Conservation (phyloP, 2,113 vertebrate species). For the Erythrocebus patas region DNA sequence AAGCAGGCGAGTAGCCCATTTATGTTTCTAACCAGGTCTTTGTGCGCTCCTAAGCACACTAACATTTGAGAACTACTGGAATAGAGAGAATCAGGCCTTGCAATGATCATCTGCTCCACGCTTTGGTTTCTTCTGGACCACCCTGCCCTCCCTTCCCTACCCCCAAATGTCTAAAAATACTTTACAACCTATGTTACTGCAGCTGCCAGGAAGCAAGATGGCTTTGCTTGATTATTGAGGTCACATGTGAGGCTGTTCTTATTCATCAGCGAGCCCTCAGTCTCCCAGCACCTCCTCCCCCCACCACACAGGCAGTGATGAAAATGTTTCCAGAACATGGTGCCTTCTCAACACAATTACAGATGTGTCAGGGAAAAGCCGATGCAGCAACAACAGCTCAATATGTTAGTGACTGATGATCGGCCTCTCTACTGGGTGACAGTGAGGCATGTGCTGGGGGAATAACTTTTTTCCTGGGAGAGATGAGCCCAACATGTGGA, state of each 20-base stretch:
- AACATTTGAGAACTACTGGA: neutral
- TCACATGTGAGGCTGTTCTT: neutral
- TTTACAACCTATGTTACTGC: neutral
- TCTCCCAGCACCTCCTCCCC: neutral
- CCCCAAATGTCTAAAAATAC: slow-evolving; percentile 8
- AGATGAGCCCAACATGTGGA: neutral
- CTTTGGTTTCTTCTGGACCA: neutral
- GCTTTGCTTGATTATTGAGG: slow-evolving; percentile 25
- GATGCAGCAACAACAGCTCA: neutral
- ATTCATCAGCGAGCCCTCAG: neutral
- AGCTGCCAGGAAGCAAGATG: neutral
- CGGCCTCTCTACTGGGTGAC: neutral
- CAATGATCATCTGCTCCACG: neutral
- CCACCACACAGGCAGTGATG: neutral
- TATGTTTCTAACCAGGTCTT: neutral
- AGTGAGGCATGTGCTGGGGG: neutral
- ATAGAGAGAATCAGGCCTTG: neutral
- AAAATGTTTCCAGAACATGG: neutral
- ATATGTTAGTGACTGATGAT: neutral
- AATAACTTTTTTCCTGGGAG: neutral
- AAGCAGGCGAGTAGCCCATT: neutral
- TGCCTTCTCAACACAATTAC: neutral
- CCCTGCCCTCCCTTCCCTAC: neutral
- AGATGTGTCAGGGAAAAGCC: neutral
- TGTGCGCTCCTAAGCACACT: neutral